Evolutionary conservation across 2,113 vertebrate genomes (phyloP).

Genomic region (Hystrix cristata): DNA sequence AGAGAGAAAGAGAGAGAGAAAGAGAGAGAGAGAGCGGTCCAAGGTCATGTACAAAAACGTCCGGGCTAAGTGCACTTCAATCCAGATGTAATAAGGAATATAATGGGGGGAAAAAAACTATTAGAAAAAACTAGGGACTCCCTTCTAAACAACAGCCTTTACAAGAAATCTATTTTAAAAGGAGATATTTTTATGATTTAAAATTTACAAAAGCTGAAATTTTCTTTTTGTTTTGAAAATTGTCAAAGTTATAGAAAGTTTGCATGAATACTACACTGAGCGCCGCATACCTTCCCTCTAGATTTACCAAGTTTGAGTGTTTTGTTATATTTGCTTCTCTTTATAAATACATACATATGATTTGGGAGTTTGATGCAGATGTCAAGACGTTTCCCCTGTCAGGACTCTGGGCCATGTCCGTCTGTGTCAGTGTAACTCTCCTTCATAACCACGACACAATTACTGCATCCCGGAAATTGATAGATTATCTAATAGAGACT

Average conservation of each 20-base stretch:
- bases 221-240: background rate
- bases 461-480: background rate
- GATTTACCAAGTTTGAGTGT: background rate
- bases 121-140: background rate
- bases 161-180: background rate
- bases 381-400: background rate
- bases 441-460: background rate
- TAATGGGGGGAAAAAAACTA: background rate
- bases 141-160: background rate
- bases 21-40: background rate
- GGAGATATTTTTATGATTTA: background rate
- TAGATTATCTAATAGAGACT: background rate
- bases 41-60: background rate
- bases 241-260: background rate
- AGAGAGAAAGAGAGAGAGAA: too few species aligned
- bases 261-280: background rate
- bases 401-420: background rate
- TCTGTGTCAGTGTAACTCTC: background rate
- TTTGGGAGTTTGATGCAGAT: background rate
- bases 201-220: background rate
- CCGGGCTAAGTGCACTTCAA: background rate
- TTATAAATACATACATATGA: background rate
- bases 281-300: background rate
- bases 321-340: background rate
- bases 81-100: background rate